Evolutionary conservation across 2,113 vertebrate species (phyloP).

Genomic region (Protobothrops mucrosquamatus): DNA sequence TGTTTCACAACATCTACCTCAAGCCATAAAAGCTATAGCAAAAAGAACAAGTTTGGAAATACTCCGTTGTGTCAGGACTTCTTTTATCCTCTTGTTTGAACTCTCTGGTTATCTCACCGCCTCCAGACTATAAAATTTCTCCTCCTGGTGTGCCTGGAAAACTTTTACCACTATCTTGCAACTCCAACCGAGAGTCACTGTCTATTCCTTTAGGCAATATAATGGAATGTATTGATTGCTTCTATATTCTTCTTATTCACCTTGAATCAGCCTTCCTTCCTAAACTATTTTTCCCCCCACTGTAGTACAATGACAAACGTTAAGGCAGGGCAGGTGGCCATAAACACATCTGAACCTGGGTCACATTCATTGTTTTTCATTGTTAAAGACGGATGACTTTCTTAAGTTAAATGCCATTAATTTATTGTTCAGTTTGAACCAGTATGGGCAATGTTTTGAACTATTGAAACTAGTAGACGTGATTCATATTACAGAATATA

Average conservation of each 20-base stretch:
- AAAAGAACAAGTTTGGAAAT: constrained; percentile 11
- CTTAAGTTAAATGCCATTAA: constrained; percentile 15
- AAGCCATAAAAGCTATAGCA: background rate
- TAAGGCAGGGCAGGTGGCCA: background rate
- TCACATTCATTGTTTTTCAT: background rate
- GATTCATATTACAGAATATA: background rate
- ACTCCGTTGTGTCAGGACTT: background rate
- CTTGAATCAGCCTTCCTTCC: constrained; percentile 36
- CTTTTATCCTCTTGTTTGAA: background rate
- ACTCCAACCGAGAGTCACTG: background rate
- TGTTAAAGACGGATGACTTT: constrained; percentile 18
- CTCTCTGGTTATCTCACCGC: constrained; percentile 3
- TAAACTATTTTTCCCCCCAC: constrained; percentile 20
- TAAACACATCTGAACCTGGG: background rate
- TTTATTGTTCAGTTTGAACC: constrained; percentile 45
- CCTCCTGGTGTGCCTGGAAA: background rate
- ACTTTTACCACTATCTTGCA: constrained; percentile 7
- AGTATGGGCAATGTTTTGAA: constrained; percentile 15
- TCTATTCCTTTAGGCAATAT: constrained; percentile 38
- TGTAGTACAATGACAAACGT: constrained; percentile 48
- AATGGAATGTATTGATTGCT: constrained; percentile 29
- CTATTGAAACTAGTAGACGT: background rate
- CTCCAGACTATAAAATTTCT: constrained; percentile 3
- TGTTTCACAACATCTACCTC: background rate
- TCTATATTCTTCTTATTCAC: constrained; percentile 46